phyloP scores from a whole-genome alignment of 2,888 invertebrate species.

The Steinernema scapterisci region DNA sequence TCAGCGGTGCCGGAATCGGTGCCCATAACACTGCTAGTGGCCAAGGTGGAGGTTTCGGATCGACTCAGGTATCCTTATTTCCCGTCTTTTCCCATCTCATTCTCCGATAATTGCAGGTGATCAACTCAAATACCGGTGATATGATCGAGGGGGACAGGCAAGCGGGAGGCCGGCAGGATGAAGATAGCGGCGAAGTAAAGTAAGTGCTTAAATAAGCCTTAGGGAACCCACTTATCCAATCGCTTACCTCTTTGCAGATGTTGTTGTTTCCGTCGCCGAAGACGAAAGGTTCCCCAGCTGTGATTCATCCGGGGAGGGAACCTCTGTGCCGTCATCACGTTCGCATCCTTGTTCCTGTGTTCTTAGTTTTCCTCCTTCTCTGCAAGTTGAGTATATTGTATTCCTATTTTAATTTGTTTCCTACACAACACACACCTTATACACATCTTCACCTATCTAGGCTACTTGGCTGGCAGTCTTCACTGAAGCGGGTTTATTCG shows the following conservation, averaged over 20 bases:
- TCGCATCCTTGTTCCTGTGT: neutral
- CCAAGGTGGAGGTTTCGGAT: slow-evolving; percentile 58
- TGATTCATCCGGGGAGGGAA: too few relatives aligned
- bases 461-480: slow-evolving; percentile 33
- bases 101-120: slow-evolving; percentile 45
- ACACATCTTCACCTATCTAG: slow-evolving; percentile 3
- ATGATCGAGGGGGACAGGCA: slow-evolving; percentile 52
- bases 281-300: slow-evolving; percentile 60
- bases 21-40: slow-evolving; percentile 16
- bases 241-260: slow-evolving; percentile 50
- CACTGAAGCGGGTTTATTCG: slow-evolving; percentile 33
- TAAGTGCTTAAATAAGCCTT: slow-evolving; percentile 35
- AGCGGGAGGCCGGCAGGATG: slow-evolving; percentile 46
- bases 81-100: neutral
- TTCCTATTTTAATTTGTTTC: neutral
- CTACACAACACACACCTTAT: neutral
- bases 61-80: slow-evolving; percentile 56
- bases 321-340: too few relatives aligned
- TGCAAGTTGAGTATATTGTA: neutral
- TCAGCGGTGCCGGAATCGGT: slow-evolving; percentile 17
- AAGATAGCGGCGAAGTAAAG: slow-evolving; percentile 59
- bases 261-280: slow-evolving; percentile 65
- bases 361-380: neutral
- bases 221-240: neutral
- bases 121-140: slow-evolving; percentile 67